These are phyloP conservation scores for Alexandromys fortis DNA, from an alignment of 2,113 vertebrate genomes.

Conservation along the genomic window DNA sequence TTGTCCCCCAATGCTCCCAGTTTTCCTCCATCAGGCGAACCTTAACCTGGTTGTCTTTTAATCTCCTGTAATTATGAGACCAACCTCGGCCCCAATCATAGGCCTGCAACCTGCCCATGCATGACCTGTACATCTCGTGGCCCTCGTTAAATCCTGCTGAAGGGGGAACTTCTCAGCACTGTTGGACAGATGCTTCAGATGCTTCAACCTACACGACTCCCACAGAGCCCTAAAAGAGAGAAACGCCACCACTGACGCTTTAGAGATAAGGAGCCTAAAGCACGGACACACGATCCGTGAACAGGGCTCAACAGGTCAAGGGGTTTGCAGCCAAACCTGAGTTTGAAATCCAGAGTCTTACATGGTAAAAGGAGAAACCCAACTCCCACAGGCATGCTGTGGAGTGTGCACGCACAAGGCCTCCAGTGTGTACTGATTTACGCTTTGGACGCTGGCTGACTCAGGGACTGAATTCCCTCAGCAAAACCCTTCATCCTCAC, in stretches of 20 bases:
- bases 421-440: fast-evolving
- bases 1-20: neutral
- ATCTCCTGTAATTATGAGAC: neutral
- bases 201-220: neutral
- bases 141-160: neutral
- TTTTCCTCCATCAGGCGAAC: neutral
- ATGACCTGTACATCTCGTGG: fast-evolving
- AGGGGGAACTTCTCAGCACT: neutral
- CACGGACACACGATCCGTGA: neutral
- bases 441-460: too few relatives aligned
- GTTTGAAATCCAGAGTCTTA: neutral
- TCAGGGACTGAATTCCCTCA: neutral
- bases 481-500: constrained; percentile 80
- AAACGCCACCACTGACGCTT: neutral
- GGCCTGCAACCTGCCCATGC: too few relatives aligned
- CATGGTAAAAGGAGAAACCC: neutral
- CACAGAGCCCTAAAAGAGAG: neutral
- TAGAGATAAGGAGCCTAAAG: neutral
- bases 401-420: neutral
- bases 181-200: neutral
- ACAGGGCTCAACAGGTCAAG: neutral
- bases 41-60: neutral
- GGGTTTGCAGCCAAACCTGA: neutral
- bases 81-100: neutral
- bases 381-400: neutral